phyloP scores from a whole-genome alignment of 2,888 invertebrate genomes.

The Caprella mutica region DNA sequence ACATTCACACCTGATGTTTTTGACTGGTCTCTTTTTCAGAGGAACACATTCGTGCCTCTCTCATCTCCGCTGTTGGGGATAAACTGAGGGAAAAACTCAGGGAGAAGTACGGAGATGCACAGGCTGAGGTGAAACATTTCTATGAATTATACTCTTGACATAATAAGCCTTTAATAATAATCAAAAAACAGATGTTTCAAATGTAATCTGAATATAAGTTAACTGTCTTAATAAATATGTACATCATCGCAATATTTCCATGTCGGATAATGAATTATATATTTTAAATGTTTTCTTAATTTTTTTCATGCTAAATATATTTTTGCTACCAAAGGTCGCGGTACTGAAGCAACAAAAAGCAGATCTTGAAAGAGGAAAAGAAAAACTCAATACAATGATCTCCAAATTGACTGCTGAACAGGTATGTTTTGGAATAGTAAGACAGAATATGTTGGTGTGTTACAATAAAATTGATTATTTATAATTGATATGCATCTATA shows the following conservation, averaged over 20 bases:
- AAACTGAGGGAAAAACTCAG: slow-evolving; percentile 73
- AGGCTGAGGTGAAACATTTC: slow-evolving; percentile 88
- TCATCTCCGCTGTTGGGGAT: slow-evolving; percentile 90
- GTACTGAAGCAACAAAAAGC: slow-evolving; percentile 74
- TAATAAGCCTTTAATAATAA: too few relatives aligned
- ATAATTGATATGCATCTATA: not conserved
- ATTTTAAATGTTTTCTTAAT: too few relatives aligned
- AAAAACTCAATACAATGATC: slow-evolving; percentile 66
- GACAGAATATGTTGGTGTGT: not conserved
- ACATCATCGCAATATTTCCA: too few relatives aligned
- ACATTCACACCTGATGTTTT: too few relatives aligned
- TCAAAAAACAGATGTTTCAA: too few relatives aligned
- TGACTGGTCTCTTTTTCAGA: slow-evolving; percentile 72
- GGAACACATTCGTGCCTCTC: slow-evolving; percentile 84
- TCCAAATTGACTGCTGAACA: slow-evolving; percentile 60
- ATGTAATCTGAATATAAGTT: too few relatives aligned
- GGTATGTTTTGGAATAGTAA: slow-evolving; percentile 10
- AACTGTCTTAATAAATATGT: too few relatives aligned
- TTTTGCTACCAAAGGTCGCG: too few relatives aligned
- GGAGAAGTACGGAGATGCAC: slow-evolving; percentile 79
- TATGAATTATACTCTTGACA: too few relatives aligned
- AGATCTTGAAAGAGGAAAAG: slow-evolving; percentile 72
- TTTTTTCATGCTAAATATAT: too few relatives aligned
- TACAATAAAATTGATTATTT: not conserved
- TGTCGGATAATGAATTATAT: too few relatives aligned